Evolutionary conservation across 2,888 invertebrate species (phyloP).

Genomic region (Macrophya annulata): DNA sequence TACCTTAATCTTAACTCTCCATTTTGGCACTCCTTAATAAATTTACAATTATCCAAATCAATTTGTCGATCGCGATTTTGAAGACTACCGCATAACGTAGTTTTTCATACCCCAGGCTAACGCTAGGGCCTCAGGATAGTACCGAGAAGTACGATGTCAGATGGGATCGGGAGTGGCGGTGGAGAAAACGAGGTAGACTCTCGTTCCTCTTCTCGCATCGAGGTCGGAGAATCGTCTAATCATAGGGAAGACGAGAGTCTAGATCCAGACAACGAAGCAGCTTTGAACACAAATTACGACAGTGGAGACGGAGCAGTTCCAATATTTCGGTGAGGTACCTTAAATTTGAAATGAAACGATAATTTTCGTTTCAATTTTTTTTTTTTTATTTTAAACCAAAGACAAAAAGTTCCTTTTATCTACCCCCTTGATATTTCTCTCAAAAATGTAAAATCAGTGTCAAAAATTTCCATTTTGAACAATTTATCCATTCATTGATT

Average conservation of each 20-base stretch:
- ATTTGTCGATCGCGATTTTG: background rate
- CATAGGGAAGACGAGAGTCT: conserved; percentile 79
- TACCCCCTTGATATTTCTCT: background rate
- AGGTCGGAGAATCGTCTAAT: conserved; percentile 75
- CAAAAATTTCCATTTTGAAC: background rate
- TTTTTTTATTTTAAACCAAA: conserved; percentile 29
- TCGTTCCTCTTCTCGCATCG: conserved; percentile 76
- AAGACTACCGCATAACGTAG: background rate
- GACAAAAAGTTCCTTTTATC: background rate
- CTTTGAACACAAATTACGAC: conserved; percentile 82
- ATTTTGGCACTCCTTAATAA: background rate
- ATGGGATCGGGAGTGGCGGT: conserved; percentile 77
- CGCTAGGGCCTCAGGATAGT: conserved; percentile 72
- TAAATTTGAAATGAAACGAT: conserved; percentile 67
- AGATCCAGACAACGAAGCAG: conserved; percentile 81
- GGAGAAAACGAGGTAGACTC: conserved; percentile 79
- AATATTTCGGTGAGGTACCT: conserved; percentile 74
- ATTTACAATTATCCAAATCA: background rate
- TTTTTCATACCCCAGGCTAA: conserved; percentile 62
- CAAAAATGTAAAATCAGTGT: no score
- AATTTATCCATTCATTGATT: conserved; percentile 31
- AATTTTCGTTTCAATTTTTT: conserved; percentile 50
- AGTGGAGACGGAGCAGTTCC: conserved; percentile 81
- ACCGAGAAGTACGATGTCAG: conserved; percentile 75
- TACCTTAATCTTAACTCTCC: background rate